Evolutionary conservation across 2,888 invertebrate genomes (phyloP).

Genomic region (Coenonympha arcania): DNA sequence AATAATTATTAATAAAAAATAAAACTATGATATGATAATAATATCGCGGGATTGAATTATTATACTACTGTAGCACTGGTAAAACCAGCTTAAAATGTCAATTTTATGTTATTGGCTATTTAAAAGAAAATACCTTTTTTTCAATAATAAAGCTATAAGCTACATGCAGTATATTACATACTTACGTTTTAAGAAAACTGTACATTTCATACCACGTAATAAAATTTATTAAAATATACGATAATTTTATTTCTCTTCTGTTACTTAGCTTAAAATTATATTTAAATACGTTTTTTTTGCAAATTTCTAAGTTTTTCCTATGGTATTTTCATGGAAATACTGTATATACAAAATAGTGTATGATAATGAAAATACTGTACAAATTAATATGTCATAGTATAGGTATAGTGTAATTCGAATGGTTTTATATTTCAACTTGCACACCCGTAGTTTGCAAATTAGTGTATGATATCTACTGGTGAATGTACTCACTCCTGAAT

Average conservation of each 20-base stretch:
- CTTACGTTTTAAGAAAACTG: constrained; percentile 51
- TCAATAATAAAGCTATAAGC: constrained; percentile 4
- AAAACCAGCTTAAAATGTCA: constrained; percentile 2
- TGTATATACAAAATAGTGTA: no score
- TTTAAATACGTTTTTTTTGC: no score
- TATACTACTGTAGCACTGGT: background rate
- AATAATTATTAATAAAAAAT: constrained; percentile 23
- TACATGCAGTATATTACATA: constrained; percentile 33
- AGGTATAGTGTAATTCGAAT: background rate
- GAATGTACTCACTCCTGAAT: constrained; percentile 17
- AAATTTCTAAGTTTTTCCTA: no score
- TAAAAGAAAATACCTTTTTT: constrained; percentile 2
- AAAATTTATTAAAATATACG: constrained; percentile 56
- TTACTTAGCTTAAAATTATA: background rate
- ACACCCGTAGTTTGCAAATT: constrained; percentile 13
- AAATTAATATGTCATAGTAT: no score
- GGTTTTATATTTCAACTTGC: constrained; percentile 3
- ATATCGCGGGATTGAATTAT: background rate
- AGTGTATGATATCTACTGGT: constrained; percentile 16
- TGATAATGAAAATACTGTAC: no score
- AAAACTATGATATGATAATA: constrained; percentile 30
- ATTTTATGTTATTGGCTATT: constrained; percentile 2
- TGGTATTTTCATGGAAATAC: no score
- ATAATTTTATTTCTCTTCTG: constrained; percentile 40
- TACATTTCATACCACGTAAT: constrained; percentile 69